Base-by-base conservation (phyloP, 2,888 invertebrate genomes). In the Norana najaformis region DNA sequence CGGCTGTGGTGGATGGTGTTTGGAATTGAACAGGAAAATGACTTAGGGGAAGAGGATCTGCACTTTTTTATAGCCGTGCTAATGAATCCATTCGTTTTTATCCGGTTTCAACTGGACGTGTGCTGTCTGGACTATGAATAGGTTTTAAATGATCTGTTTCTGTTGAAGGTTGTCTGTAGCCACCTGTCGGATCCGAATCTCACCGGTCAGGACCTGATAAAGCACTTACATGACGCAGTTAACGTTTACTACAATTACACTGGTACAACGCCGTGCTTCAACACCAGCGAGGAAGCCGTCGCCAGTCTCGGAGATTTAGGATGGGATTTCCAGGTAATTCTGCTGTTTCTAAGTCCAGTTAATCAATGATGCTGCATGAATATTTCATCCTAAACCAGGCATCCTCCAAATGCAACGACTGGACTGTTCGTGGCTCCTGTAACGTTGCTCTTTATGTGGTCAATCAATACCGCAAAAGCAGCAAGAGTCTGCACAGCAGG, bases 381-480 rank as follows among this genome's bases (percentile, higher is more conserved):
- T 99, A 99, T 95, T 99, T 99, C 95, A 98, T 97, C 83, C 99
- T 96, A 93, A 99, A 96, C 97, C 99, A 99, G 0, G 99, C 97
- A 98, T 0, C 99, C 97, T 93, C 96, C 96, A 94, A 97, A 96
- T 2, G 97, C 97, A 92, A 99, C 96, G 13, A 99, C 97, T 0
- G 98, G 97, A 93, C 97, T 96, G 90, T 95, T 94, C n/a, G 92
- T 91, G 3, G 95, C 95, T 4, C 95, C 95, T 37, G 93, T 92
- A 13, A 93, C 92, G 4, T 93, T 93, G 88, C 95, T 95, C 93
- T 96, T 97, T n/a, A 98, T 94, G 93, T 96, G 95, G 92, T 96
- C 95, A 83, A 99, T 96, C 83, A 99, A 95, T 90, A 96, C 96
- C 0, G 97, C 97, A 95, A 96, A 99, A 95, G 99, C 99, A 0